phyloP scores from a whole-genome alignment of 2,888 invertebrate genomes.

The Cosmia trapezina region DNA sequence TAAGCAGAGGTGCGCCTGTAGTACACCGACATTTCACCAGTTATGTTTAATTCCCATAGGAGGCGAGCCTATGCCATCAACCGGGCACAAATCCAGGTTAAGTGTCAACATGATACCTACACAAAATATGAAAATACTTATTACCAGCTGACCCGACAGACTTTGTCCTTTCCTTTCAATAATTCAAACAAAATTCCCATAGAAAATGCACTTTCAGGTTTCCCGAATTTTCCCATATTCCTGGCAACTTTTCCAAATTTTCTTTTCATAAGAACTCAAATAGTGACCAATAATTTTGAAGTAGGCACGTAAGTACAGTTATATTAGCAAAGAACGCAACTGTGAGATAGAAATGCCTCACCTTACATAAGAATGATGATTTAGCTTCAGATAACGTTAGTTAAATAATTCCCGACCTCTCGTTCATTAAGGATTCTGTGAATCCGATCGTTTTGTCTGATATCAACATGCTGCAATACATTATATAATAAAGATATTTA shows the following conservation, averaged over 20 bases:
- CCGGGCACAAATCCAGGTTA: background rate
- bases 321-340: conserved; percentile 27
- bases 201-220: too few species aligned
- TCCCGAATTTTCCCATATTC: too few species aligned
- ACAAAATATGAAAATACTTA: too few species aligned
- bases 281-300: background rate
- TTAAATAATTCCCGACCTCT: conserved; percentile 69
- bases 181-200: too few species aligned
- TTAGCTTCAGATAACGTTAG: conserved; percentile 65
- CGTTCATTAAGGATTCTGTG: conserved; percentile 72
- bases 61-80: background rate
- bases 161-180: too few species aligned
- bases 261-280: background rate
- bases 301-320: background rate
- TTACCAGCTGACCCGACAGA: too few species aligned
- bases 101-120: too few species aligned
- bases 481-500: conserved; percentile 59
- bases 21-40: background rate
- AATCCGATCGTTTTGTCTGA: conserved; percentile 65
- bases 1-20: background rate
- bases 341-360: conserved; percentile 55
- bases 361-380: conserved; percentile 66
- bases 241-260: too few species aligned
- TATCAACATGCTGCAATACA: conserved; percentile 46
- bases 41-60: background rate